Conservation (phyloP, 2,888 invertebrate genomes). For the Teinopalpus imperialis region DNA sequence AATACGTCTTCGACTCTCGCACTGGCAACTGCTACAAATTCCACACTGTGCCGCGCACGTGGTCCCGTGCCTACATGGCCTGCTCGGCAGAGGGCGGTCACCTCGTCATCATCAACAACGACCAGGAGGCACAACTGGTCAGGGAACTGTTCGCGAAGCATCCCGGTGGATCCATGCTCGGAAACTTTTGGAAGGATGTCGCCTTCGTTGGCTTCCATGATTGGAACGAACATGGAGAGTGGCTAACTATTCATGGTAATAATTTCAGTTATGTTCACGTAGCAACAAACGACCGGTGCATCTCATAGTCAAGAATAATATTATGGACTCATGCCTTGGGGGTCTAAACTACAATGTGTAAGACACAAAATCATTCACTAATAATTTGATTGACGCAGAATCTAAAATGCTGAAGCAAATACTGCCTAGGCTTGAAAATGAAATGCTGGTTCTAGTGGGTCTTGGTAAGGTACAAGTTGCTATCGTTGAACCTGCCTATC, state of each 20-base stretch:
- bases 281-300: too few species aligned
- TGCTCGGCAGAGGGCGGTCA: constrained; percentile 51
- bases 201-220: constrained; percentile 38
- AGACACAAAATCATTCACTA: not conserved
- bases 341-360: too few species aligned
- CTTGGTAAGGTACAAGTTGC: too few species aligned
- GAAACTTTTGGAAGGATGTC: constrained; percentile 35
- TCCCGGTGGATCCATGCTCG: constrained; percentile 31
- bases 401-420: too few species aligned
- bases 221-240: constrained; percentile 36
- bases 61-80: constrained; percentile 46
- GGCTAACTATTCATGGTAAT: constrained; percentile 20
- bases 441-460: too few species aligned
- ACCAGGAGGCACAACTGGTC: constrained; percentile 34
- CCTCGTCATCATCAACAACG: constrained; percentile 49
- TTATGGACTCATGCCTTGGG: too few species aligned
- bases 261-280: too few species aligned
- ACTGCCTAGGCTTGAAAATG: too few species aligned
- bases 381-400: too few species aligned
- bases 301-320: too few species aligned
- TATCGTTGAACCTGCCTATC: too few species aligned
- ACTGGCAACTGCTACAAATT: constrained; percentile 56
- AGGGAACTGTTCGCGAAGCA: constrained; percentile 34
- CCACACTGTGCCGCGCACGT: constrained; percentile 42
- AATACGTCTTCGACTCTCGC: constrained; percentile 37